These are phyloP conservation scores for Pseudomyrmex concolor DNA, from an alignment of 1,140 invertebrate species.

Conservation along the genomic window DNA sequence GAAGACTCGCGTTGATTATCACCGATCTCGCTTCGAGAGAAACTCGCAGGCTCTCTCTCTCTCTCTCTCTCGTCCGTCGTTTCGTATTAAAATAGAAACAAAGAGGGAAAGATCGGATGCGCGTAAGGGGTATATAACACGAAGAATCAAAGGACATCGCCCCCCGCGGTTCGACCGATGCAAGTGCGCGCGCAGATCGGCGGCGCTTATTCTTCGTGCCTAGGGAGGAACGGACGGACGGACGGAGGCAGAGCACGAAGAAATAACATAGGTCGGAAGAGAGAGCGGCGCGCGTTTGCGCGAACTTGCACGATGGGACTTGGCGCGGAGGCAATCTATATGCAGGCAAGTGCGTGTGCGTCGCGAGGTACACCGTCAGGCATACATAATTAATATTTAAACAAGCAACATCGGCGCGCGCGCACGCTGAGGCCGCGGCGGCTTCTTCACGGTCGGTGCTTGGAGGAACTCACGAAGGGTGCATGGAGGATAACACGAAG, in stretches of 20 bases:
- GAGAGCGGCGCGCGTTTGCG: constrained; percentile 41
- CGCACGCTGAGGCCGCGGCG: constrained; percentile 10
- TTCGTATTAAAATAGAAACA: constrained; percentile 18
- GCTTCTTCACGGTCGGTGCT: not conserved
- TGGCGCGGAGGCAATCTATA: constrained; percentile 65
- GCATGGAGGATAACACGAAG: constrained; percentile 2
- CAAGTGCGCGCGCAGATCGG: constrained; percentile 50
- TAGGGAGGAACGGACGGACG: not conserved
- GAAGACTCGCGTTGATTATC: constrained; percentile 22
- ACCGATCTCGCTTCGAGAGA: not conserved
- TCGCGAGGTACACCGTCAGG: constrained; percentile 75
- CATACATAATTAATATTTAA: constrained; percentile 84
- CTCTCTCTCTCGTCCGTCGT: not conserved
- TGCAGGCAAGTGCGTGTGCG: constrained; percentile 77
- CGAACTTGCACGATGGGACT: constrained; percentile 43
- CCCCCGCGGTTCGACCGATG: constrained; percentile 55
- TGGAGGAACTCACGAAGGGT: not conserved
- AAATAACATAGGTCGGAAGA: not conserved
- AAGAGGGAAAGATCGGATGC: not conserved
- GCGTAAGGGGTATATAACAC: not conserved
- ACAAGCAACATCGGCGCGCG: constrained; percentile 70
- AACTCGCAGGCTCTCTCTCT: not conserved
- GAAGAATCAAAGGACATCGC: constrained; percentile 24
- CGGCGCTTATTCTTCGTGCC: constrained; percentile 2
- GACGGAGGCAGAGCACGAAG: not conserved